Evolutionary conservation across 2,888 invertebrate species (phyloP).

Genomic region (Hyppa rectilinea): DNA sequence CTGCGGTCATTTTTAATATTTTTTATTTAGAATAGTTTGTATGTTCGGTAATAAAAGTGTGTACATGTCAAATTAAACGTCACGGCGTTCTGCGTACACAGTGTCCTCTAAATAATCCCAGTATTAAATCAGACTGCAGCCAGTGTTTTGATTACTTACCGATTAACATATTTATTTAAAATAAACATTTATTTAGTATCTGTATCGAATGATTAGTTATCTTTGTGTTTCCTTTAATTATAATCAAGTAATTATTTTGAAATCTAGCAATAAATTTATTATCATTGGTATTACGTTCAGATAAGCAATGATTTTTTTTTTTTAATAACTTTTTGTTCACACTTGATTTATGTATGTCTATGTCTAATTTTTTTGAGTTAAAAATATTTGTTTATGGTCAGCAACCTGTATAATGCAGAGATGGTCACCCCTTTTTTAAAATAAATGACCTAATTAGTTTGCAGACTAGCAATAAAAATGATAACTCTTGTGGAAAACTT

Average conservation of each 20-base stretch:
- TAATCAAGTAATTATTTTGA: slow-evolving; percentile 20
- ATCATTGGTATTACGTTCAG: slow-evolving; percentile 2
- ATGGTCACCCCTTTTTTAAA: neutral
- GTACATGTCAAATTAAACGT: neutral
- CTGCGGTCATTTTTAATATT: neutral
- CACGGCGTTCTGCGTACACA: neutral
- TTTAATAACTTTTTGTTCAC: neutral
- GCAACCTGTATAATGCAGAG: neutral
- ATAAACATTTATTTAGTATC: neutral
- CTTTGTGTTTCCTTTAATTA: slow-evolving; percentile 11
- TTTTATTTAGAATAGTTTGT: neutral
- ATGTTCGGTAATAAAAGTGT: neutral
- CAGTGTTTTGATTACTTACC: slow-evolving; percentile 8
- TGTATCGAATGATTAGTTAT: slow-evolving; percentile 14
- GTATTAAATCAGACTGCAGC: slow-evolving; percentile 23
- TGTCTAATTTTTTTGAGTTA: neutral
- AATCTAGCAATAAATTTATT: slow-evolving; percentile 26
- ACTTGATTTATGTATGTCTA: neutral
- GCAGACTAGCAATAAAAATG: neutral
- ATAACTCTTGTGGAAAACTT: neutral
- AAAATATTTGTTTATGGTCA: neutral
- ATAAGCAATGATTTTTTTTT: slow-evolving; percentile 3
- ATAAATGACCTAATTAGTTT: neutral
- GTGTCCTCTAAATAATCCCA: slow-evolving; percentile 14
- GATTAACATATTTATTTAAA: slow-evolving; percentile 7